phyloP scores from a whole-genome alignment of 1,140 invertebrate species.

The Apis florea region DNA sequence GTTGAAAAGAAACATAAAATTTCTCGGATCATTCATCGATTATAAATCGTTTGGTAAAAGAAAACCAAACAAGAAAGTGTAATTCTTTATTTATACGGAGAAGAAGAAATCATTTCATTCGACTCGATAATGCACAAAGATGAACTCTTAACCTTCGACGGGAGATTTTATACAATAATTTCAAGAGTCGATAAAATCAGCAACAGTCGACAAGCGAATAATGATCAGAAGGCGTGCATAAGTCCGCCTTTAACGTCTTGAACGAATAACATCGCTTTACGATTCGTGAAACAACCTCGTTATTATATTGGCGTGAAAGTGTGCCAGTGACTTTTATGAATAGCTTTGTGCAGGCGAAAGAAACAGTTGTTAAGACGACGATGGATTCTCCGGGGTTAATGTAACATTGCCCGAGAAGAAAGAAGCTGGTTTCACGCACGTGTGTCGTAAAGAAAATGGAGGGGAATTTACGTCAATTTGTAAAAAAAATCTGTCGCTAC shows the following conservation, averaged over 20 bases:
- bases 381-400: conserved; percentile 36
- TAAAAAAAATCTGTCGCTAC: conserved; percentile 64
- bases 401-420: conserved; percentile 59
- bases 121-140: too few species aligned
- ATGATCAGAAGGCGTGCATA: background rate
- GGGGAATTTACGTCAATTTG: conserved; percentile 65
- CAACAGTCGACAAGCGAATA: background rate
- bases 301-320: background rate
- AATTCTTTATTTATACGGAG: too few species aligned
- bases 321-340: conserved; percentile 7
- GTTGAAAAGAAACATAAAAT: too few species aligned
- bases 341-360: conserved; percentile 19
- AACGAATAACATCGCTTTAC: background rate
- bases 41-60: too few species aligned
- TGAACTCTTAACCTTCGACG: background rate
- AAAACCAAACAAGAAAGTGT: too few species aligned
- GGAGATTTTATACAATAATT: background rate
- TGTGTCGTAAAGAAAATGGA: conserved; percentile 49
- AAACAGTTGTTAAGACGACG: conserved; percentile 44
- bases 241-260: background rate
- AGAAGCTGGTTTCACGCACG: conserved; percentile 53
- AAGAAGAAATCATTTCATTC: too few species aligned
- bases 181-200: background rate
- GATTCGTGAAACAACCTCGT: background rate
- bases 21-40: too few species aligned